Evolutionary conservation across 1,140 invertebrate species (phyloP), one percentile per base, ranked within the genome.

Genomic region (Camponotus pennsylvanicus): DNA sequence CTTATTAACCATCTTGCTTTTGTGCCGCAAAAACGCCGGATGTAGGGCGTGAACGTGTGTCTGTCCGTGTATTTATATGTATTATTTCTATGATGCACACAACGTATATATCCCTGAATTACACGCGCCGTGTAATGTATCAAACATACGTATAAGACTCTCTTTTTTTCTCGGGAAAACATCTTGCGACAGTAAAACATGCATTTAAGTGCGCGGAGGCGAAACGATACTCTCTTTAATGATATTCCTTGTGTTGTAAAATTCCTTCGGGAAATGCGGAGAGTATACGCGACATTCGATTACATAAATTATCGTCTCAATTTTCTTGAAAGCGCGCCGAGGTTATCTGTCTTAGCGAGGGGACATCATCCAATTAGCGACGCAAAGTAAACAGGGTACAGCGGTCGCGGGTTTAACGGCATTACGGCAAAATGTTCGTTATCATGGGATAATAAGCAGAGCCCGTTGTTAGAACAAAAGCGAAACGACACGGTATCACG

Each of bases 51-150:
- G 69, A 82, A 42, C 57, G 59, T 61, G 63, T 52, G 87, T 42
- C 85, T 73, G 76, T 63, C 85, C 37, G 66, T 64, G 61, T 79
- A 70, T 87, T 90, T 71, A 21, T 21, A 21, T 21, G 21, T 21
- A 21, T 21, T 21, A 85, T 80, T 55, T 71, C 59, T 63, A 66
- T 37, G 73, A 67, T 52, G 15, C 15, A 32, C 18, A 57, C 49
- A 45, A 78, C 78, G 75, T 79, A 67, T 89, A 83, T 32, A 52
- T 55, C 40, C 55, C 57, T 89, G 83, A 89, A 89, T 89, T 84
- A 80, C 76, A 71, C 63, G 59, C 66, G 85, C 78, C 73, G 55
- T 32, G n/a, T 88, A 70, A 82, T 77, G 83, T 73, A 85, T 69
- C 67, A 52, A 67, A 67, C 11, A 32, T 59, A 32, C 73, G 64